phyloP scores from a whole-genome alignment of 2,113 vertebrate genomes.

The Daphoenositta chrysoptera region DNA sequence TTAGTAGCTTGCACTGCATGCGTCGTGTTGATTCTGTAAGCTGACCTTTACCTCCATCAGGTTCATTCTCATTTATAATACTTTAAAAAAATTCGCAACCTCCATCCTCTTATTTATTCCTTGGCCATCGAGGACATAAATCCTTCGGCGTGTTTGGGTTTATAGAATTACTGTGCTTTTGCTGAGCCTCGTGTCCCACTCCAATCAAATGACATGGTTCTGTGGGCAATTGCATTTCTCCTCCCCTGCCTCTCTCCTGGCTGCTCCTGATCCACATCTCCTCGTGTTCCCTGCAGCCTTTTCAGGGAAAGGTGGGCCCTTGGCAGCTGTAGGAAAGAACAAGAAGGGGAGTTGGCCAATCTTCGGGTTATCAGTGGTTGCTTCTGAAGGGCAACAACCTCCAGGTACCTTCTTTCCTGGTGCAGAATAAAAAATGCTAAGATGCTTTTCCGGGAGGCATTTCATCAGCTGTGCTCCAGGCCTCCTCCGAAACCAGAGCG shows the following conservation, averaged over 20 bases:
- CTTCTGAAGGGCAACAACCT: neutral
- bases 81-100: neutral
- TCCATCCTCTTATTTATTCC: constrained; percentile 6
- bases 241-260: neutral
- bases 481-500: neutral
- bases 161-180: constrained; percentile 8
- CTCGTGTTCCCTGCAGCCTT: neutral
- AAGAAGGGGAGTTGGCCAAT: neutral
- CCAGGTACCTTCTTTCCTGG: neutral
- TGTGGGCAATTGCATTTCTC: neutral
- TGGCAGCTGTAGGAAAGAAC: neutral
- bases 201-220: neutral
- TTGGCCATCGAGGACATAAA: neutral
- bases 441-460: neutral
- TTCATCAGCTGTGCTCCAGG: neutral
- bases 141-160: neutral
- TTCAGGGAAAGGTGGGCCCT: neutral
- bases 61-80: constrained; percentile 11
- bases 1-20: neutral
- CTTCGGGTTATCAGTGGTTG: neutral
- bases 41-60: neutral
- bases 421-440: neutral
- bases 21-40: neutral
- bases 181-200: neutral
- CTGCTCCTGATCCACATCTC: neutral